Evolutionary conservation across 2,797 vertebrate species (phyloP), one percentile per base, ranked within the genome.

Genomic region (Ambastaia sidthimunki): DNA sequence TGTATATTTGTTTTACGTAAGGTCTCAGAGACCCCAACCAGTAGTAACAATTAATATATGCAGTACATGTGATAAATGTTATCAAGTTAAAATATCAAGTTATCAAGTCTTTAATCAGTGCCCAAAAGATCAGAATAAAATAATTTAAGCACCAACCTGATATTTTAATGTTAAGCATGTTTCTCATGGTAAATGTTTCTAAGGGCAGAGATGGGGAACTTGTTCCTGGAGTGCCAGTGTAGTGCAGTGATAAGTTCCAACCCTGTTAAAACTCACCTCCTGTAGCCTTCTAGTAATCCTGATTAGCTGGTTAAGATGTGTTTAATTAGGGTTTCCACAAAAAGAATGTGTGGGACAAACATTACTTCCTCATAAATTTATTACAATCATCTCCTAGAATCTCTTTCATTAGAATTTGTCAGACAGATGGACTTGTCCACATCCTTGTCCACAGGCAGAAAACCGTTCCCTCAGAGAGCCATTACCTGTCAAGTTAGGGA

Each of bases 401-500:
- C 54, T 59, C 11, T 62, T 31, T 31, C 23, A 62, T 62, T 31
- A 62, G 25, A 62, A 60, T 16, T 65, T n/a, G 16, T n/a, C 28
- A 34, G 16, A n/a, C 52, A 54, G 48, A 41, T 57, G 16, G 16
- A n/a, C 12, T 31, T 48, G 16, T 59, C 34, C 5, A 11, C 34
- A 47, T 21, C 16, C 3, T 0, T 67, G n/a, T n/a, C n/a, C n/a
- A 55, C 21, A 7, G 57, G 41, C 62, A 75, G 7, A 60, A 57
- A 76, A 31, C n/a, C 16, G 59, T 75, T 54, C 31, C 28, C 41
- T 76, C 10, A 4, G 19, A 65, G 74, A 66, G 65, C 34, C 37
- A 59, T 76, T 48, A 69, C 23, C 21, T 31, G 44, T 78, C 59
- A 62, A 74, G 66, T 65, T 41, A 71, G 21, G 47, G 7, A 48